phyloP scores from a whole-genome alignment of 1,140 invertebrate species.

The Octopus sinensis region DNA sequence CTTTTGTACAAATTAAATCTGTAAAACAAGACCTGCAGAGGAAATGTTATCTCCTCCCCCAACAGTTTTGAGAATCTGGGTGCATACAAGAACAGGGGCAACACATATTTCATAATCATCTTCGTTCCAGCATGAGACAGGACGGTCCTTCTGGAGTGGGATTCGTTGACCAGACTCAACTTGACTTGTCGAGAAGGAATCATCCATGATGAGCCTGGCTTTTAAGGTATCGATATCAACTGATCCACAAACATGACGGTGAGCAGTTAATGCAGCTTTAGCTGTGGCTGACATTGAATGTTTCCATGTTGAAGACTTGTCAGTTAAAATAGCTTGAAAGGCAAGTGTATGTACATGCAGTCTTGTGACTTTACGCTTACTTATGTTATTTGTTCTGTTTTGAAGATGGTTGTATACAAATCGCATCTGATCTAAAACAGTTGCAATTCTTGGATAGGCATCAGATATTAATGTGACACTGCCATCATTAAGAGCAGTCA shows the following conservation, averaged over 20 bases:
- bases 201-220: constrained; percentile 75
- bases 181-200: constrained; percentile 73
- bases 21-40: constrained; percentile 75
- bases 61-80: constrained; percentile 75
- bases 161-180: constrained; percentile 34
- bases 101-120: constrained; percentile 72
- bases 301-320: constrained; percentile 61
- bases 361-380: constrained; percentile 67
- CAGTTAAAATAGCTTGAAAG: constrained; percentile 79
- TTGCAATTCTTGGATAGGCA: constrained; percentile 75
- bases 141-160: constrained; percentile 51
- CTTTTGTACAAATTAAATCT: constrained; percentile 58
- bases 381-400: constrained; percentile 33
- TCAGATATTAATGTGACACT: constrained; percentile 75
- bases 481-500: constrained; percentile 64
- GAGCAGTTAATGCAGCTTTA: constrained; percentile 79
- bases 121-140: constrained; percentile 83
- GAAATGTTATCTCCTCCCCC: constrained; percentile 88
- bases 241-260: constrained; percentile 80
- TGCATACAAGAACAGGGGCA: constrained; percentile 81
- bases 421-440: constrained; percentile 80
- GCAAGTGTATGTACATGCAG: constrained; percentile 85
- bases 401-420: constrained; percentile 64
- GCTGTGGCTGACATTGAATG: constrained; percentile 76
- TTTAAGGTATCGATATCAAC: constrained; percentile 69